Conservation (phyloP, 2,113 vertebrate species). For the Hippocampus guttulatus region DNA sequence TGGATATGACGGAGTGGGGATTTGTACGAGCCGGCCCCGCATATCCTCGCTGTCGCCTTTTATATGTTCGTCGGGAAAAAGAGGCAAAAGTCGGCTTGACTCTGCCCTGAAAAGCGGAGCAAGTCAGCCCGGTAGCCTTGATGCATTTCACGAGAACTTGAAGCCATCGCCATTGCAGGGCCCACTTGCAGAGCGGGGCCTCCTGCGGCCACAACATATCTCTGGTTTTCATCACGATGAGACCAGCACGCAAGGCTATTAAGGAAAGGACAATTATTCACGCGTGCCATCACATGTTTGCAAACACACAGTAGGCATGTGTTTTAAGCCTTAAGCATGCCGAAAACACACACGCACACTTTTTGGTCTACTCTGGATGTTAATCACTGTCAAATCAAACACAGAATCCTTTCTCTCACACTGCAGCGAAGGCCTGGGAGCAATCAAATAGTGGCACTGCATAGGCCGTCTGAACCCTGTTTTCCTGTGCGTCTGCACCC, state of each 20-base stretch:
- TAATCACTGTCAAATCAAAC: conserved; percentile 35
- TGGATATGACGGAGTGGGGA: conserved; percentile 55
- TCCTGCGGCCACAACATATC: conserved; percentile 43
- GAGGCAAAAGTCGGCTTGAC: conserved; percentile 14
- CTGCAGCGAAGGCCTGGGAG: conserved; percentile 64
- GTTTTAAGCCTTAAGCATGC: background rate
- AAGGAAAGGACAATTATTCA: conserved; percentile 47
- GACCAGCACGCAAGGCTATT: conserved; percentile 20
- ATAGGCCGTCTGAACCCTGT: conserved; percentile 61
- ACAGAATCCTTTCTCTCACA: conserved; percentile 24
- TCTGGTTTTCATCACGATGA: conserved; percentile 59
- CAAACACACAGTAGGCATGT: conserved; percentile 16
- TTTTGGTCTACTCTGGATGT: conserved; percentile 2
- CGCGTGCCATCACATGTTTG: conserved; percentile 33
- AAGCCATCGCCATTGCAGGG: conserved; percentile 52
- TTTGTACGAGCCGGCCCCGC: conserved; percentile 49
- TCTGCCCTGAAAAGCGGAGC: conserved; percentile 36
- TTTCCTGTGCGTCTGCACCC: conserved; percentile 70
- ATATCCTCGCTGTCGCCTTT: conserved; percentile 58
- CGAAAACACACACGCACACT: background rate
- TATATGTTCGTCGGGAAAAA: conserved; percentile 41
- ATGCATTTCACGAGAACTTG: conserved; percentile 58
- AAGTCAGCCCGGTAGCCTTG: conserved; percentile 46
- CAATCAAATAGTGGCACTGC: conserved; percentile 66
- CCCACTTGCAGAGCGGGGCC: conserved; percentile 39